phyloP scores from a whole-genome alignment of 2,888 invertebrate genomes.

The Cinara cedri region DNA sequence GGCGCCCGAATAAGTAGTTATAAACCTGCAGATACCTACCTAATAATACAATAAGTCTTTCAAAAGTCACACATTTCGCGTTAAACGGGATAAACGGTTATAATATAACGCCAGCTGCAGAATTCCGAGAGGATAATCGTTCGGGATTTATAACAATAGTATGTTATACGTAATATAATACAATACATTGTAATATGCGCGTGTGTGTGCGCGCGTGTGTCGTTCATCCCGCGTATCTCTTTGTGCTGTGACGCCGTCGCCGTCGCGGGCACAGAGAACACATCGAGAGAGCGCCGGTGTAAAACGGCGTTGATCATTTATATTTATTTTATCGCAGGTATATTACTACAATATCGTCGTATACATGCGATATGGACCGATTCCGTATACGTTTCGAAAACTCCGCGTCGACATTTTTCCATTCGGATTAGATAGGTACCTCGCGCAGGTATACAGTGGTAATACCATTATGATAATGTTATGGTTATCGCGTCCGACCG shows the following conservation, averaged over 20 bases:
- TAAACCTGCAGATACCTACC: not conserved
- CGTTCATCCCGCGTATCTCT: too few species aligned
- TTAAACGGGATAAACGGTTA: not conserved
- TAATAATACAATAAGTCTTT: not conserved
- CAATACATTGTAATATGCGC: too few species aligned
- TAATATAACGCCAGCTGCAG: not conserved
- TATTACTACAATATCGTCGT: not conserved
- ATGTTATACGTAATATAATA: too few species aligned
- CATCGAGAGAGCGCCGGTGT: too few species aligned
- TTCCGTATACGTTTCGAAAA: not conserved
- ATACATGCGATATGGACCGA: too few species aligned
- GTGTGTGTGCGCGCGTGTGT: too few species aligned
- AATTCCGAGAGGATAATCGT: conserved; percentile 21
- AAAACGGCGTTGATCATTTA: conserved; percentile 15
- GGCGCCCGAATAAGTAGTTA: conserved; percentile 13
- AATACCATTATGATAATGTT: too few species aligned
- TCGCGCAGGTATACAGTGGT: too few species aligned
- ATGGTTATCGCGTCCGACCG: too few species aligned
- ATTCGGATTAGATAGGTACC: conserved; percentile 8
- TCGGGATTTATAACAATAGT: conserved; percentile 25
- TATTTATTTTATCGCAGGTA: too few species aligned
- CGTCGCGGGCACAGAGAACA: not conserved
- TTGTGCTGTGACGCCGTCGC: not conserved
- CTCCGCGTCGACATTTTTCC: conserved; percentile 8
- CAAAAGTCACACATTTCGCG: conserved; percentile 14